Evolutionary conservation across 2,888 invertebrate genomes (phyloP), one percentile per base, ranked within the genome.

Genomic region (Chelonus formosanus): DNA sequence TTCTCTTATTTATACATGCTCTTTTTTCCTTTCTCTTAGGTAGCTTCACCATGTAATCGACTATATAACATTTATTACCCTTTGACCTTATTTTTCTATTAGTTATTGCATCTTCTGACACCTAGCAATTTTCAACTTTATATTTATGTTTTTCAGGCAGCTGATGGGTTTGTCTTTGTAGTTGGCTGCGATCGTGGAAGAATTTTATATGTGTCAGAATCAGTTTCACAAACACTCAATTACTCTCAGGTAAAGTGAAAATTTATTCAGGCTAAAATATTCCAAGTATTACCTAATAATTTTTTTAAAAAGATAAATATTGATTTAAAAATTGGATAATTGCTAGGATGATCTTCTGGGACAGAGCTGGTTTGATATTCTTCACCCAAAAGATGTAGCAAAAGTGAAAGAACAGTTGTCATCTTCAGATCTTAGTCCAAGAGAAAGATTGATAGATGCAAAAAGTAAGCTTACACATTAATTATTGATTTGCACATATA

Each of bases 321-420:
- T 69, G 44, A 31, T 64, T 65, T 47, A 52, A 8, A 62, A 20
- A 20, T 20, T 20, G 20, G 20, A 20, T 20, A 34, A 32, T 61
- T 66, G 60, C 56, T 86, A 94, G 92, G 88, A 90, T 63, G 97
- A 97, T 81, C 86, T 97, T 59, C 82, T 96, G 67, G 96, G 96
- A 0, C 96, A 96, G 85, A 96, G 95, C 81, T 89, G 96, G 88
- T 97, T 97, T 83, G 97, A 97, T 84, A 94, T 96, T 71, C 86
- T 97, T 53, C 97, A 97, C 83, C 96, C 96, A 0, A 95, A 96
- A 83, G 97, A 97, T 84, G 93, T 97, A 45, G 92, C 92, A 65
- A 97, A 96, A 85, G 95, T 97, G 4, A 97, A 97, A 82, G 97
- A 97, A 80, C 97, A 97, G 84, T 87, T 97, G 4, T 94, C 95